phyloP scores from a whole-genome alignment of 1,140 invertebrate genomes.

The Cylas formicarius region DNA sequence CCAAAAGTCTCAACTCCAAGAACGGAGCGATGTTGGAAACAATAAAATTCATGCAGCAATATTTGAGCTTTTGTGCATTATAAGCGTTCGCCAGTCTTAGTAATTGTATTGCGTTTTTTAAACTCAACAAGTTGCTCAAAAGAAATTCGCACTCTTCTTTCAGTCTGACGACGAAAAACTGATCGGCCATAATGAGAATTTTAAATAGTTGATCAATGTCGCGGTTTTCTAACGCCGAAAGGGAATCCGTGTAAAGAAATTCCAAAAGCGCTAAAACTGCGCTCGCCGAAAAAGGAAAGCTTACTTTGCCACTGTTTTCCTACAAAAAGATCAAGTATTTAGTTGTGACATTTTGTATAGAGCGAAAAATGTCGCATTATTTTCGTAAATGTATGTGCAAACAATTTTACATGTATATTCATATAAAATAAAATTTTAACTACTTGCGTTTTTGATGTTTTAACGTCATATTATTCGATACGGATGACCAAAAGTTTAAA shows the following conservation, averaged over 20 bases:
- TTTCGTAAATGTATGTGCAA: not conserved
- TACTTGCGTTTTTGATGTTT: too few relatives aligned
- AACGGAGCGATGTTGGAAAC: conserved; percentile 57
- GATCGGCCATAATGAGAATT: conserved; percentile 61
- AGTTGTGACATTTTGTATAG: not conserved
- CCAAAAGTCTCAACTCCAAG: conserved; percentile 56
- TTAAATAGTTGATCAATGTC: conserved; percentile 57
- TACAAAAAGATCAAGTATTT: conserved; percentile 22
- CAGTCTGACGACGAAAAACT: conserved; percentile 56
- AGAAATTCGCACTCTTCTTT: conserved; percentile 61
- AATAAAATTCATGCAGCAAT: conserved; percentile 63
- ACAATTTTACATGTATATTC: too few relatives aligned
- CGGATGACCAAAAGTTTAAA: too few relatives aligned
- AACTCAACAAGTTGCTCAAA: conserved; percentile 51
- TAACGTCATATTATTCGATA: too few relatives aligned
- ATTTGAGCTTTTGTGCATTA: conserved; percentile 59
- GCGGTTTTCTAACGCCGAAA: conserved; percentile 47
- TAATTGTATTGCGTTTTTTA: conserved; percentile 63
- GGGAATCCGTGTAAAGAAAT: conserved; percentile 60
- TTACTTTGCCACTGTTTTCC: conserved; percentile 23
- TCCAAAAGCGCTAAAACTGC: conserved; percentile 55
- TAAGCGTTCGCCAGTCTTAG: conserved; percentile 60
- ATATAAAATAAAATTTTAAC: conserved; percentile 1
- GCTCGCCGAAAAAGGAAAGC: conserved; percentile 28
- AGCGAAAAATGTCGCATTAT: conserved; percentile 3